These are phyloP conservation scores for Rousettus leschenaultii DNA, from an alignment of 2,113 vertebrate genomes.

Conservation along the genomic window DNA sequence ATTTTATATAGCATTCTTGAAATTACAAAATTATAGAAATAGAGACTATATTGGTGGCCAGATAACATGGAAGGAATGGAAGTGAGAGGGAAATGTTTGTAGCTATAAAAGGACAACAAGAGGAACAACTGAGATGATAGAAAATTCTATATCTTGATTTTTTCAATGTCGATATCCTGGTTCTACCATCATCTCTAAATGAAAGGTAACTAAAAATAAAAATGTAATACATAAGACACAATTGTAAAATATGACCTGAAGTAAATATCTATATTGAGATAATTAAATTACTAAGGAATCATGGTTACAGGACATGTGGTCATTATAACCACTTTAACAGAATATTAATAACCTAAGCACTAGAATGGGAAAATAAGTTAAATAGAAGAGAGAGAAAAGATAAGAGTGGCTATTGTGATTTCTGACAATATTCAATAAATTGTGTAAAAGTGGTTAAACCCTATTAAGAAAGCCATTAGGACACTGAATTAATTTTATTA, in stretches of 20 bases:
- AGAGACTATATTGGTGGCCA: background rate
- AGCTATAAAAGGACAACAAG: accelerated
- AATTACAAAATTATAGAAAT: background rate
- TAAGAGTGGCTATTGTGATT: background rate
- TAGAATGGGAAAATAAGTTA: background rate
- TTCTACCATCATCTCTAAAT: background rate
- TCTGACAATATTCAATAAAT: background rate
- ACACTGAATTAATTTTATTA: background rate
- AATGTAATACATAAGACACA: background rate
- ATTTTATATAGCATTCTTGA: background rate
- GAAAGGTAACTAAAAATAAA: background rate
- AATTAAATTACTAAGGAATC: background rate
- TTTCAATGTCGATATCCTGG: background rate
- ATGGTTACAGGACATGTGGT: background rate
- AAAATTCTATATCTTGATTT: background rate
- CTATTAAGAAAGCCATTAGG: background rate
- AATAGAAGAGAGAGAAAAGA: background rate
- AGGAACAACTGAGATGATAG: background rate
- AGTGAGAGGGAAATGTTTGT: background rate
- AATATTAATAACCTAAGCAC: background rate
- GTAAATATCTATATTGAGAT: background rate
- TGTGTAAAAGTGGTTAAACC: background rate
- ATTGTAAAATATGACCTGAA: background rate
- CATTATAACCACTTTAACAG: background rate
- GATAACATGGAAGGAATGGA: background rate